Conservation (phyloP, 2,113 vertebrate genomes). For the Lepus europaeus region DNA sequence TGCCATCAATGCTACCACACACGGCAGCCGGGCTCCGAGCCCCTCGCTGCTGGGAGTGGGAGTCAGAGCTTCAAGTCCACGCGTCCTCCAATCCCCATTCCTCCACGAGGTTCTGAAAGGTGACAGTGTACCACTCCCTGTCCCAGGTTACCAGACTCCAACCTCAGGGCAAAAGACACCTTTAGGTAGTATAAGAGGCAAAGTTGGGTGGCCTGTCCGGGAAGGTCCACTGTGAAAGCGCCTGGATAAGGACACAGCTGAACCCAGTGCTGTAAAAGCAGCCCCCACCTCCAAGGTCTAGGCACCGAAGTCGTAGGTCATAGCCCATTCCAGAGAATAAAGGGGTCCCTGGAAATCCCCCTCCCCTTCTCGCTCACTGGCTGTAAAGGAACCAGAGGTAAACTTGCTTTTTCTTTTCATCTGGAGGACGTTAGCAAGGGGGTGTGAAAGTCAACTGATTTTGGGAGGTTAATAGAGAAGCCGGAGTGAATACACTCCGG, state of each 20-base stretch:
- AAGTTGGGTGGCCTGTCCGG: accelerated
- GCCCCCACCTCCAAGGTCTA: not conserved
- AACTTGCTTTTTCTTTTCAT: too few species aligned
- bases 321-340: not conserved
- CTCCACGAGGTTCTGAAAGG: not conserved
- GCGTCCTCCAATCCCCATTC: accelerated
- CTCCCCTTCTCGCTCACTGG: not conserved
- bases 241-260: not conserved
- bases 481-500: accelerated
- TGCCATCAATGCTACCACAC: accelerated
- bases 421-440: not conserved
- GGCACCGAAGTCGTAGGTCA: not conserved
- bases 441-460: not conserved
- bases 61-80: accelerated
- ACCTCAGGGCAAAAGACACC: not conserved
- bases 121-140: accelerated
- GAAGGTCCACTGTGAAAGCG: not conserved
- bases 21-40: accelerated
- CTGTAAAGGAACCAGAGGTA: not conserved
- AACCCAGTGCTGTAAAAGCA: too few species aligned
- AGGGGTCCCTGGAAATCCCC: not conserved
- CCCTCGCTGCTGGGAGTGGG: not conserved
- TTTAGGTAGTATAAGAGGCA: accelerated
- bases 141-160: accelerated
- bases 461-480: not conserved